Evolutionary conservation across 2,888 invertebrate genomes (phyloP).

Genomic region (Nomada ferruginata): DNA sequence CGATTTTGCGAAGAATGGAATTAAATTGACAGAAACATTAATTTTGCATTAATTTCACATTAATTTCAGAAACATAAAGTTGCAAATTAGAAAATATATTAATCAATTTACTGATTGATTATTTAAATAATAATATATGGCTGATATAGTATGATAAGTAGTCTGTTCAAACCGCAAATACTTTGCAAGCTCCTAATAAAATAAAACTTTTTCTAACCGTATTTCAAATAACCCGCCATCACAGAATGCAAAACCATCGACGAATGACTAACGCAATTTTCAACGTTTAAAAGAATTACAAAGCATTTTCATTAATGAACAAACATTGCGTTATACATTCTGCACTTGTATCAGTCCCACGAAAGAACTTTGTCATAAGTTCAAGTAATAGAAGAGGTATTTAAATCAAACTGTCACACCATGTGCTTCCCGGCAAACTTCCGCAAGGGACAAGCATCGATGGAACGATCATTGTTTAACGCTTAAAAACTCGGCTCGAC

Average conservation of each 20-base stretch:
- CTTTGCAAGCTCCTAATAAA: too few species aligned
- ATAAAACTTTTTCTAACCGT: neutral
- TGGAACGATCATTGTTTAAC: constrained; percentile 8
- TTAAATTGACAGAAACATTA: constrained; percentile 10
- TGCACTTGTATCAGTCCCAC: neutral
- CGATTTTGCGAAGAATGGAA: neutral
- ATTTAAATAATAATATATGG: too few species aligned
- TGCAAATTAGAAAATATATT: constrained; percentile 6
- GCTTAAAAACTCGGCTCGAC: constrained; percentile 14
- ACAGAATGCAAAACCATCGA: constrained; percentile 18
- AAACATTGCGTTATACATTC: neutral
- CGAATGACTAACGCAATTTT: constrained; percentile 24
- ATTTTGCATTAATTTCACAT: too few species aligned
- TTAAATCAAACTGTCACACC: constrained; percentile 67
- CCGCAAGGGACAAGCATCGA: constrained; percentile 31
- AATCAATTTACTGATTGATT: too few species aligned
- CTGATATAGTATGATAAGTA: too few species aligned
- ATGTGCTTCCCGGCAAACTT: constrained; percentile 74
- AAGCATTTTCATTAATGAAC: constrained; percentile 7
- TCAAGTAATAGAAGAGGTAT: neutral
- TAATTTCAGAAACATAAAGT: too few species aligned
- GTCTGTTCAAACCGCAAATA: too few species aligned
- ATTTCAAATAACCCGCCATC: constrained; percentile 48
- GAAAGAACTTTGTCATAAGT: neutral
- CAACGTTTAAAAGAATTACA: neutral